Evolutionary conservation across 2,113 vertebrate genomes (phyloP), one percentile per base, ranked within the genome.

Genomic region (Scatophagus argus): DNA sequence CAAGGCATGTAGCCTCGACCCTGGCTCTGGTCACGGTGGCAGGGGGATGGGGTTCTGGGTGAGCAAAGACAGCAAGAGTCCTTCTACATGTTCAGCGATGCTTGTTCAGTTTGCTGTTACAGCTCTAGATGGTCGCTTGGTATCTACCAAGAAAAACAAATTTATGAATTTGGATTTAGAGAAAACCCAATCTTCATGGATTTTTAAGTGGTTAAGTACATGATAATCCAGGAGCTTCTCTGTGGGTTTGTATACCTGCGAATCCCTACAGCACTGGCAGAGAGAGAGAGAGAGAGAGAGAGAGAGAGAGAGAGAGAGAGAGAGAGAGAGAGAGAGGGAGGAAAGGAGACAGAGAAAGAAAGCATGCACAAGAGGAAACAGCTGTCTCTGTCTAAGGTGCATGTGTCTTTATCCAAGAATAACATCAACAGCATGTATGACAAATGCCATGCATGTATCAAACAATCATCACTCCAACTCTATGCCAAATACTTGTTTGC

Each of bases 371-470:
- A 34, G 29, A 49, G 73, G 74, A 84, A 86, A 82, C 68, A 66
- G 56, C 65, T 83, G 71, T 55, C 47, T 55, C 8, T 36, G 59
- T 56, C 23, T 34, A 66, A 52, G 46, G 58, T 62, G 74, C 55
- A 39, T 80, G 58, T 4, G 66, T 69, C 49, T 74, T 77, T 65
- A 44, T 89, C 76, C 73, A 84, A 88, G 43, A 84, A 83, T 23
- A 87, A 80, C 85, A 91, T 5, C 75, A 82, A 64, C 47, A 68
- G n/a, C 51, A 80, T 51, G 61, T 29, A 61, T 66, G 72, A 75
- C 49, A 64, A 73, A 43, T 23, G 39, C 27, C 49, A 25, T 14
- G 43, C 38, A 67, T 36, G 34, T 14, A 62, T 58, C 52, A 86
- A 74, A 0, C 47, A 32, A 43, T 85, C 85, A 83, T 78, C 82